phyloP scores from a whole-genome alignment of 2,113 vertebrate genomes.

The Muntiacus reevesi region DNA sequence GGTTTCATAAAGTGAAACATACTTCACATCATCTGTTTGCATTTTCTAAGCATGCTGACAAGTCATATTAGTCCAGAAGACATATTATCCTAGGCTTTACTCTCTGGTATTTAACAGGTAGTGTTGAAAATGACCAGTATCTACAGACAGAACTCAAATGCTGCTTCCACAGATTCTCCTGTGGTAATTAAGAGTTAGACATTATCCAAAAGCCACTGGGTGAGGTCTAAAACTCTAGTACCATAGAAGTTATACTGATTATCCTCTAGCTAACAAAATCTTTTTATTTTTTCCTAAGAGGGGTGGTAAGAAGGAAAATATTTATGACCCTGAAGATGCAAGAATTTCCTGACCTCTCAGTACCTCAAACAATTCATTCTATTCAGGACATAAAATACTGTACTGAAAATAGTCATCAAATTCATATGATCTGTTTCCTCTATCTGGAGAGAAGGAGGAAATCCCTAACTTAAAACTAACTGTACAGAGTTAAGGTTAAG shows the following conservation, averaged over 20 bases:
- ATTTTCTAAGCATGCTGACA: conserved; percentile 14
- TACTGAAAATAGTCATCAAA: conserved; percentile 22
- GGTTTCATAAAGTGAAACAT: not conserved
- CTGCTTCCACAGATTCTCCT: not conserved
- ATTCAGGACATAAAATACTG: conserved; percentile 2
- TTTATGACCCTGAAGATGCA: not conserved
- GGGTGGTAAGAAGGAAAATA: not conserved
- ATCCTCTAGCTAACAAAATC: not conserved
- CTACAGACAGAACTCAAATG: not conserved
- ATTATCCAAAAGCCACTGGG: not conserved
- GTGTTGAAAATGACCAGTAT: not conserved
- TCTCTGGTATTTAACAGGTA: not conserved
- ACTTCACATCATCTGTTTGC: not conserved
- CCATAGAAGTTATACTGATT: not conserved
- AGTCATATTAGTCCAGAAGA: not conserved
- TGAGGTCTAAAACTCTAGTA: conserved; percentile 13
- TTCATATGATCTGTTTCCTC: not conserved
- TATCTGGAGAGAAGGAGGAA: not conserved
- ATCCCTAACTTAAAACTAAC: conserved; percentile 11
- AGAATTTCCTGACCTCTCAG: conserved; percentile 9
- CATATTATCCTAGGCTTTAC: not conserved
- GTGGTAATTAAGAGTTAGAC: conserved; percentile 20
- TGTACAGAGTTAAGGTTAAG: not conserved
- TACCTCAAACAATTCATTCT: not conserved
- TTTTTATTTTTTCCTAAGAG: not conserved